Conservation (phyloP, 2,113 vertebrate species). For the Melozone crissalis region DNA sequence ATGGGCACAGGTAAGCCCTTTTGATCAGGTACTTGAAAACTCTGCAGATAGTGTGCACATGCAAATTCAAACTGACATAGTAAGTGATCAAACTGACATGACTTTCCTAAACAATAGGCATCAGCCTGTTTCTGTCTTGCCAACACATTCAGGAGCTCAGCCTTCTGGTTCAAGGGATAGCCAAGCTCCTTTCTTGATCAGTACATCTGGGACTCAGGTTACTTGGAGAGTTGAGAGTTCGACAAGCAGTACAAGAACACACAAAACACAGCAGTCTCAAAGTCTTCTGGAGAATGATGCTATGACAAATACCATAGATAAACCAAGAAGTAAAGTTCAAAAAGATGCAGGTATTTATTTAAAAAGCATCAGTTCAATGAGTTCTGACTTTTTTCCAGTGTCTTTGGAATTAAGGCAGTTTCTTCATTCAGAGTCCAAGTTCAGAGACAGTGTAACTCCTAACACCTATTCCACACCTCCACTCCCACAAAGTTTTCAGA, state of each 20-base stretch:
- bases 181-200: background rate
- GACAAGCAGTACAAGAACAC: background rate
- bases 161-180: background rate
- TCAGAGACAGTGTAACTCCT: background rate
- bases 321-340: background rate
- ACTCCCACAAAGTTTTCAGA: slow-evolving; percentile 11
- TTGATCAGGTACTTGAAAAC: background rate
- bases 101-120: background rate
- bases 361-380: background rate
- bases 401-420: slow-evolving; percentile 35
- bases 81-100: background rate
- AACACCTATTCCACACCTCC: slow-evolving; percentile 15
- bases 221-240: background rate
- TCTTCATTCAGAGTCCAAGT: background rate
- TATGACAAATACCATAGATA: background rate
- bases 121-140: background rate
- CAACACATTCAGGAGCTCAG: background rate
- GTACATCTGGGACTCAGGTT: background rate
- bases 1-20: background rate
- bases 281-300: background rate
- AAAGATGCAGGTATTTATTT: background rate
- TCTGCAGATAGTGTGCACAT: background rate
- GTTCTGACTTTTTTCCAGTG: background rate
- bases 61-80: background rate
- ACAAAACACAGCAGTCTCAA: background rate